Evolutionary conservation across 2,797 vertebrate genomes (phyloP).

Genomic region (Pantherophis alleghaniensis): DNA sequence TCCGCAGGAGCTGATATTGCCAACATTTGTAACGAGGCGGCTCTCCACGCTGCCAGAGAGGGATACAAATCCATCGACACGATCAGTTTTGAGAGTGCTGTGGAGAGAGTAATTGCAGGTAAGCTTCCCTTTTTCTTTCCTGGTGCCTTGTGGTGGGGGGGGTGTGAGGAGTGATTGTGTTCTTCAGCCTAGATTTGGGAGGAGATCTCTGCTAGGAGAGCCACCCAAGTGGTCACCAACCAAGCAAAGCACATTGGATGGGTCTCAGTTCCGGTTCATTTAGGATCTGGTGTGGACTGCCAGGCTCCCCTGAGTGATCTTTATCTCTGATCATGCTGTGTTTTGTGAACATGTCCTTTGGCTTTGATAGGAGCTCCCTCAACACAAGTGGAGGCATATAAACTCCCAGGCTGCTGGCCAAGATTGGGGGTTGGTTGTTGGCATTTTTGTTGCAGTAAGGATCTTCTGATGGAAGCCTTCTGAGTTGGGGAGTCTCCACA

Average conservation of each 20-base stretch:
- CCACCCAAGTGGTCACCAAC: too few relatives aligned
- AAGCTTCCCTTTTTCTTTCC: neutral
- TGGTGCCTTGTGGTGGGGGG: too few relatives aligned
- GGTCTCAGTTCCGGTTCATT: neutral
- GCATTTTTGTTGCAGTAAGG: neutral
- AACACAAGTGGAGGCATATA: too few relatives aligned
- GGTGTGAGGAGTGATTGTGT: too few relatives aligned
- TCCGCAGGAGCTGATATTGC: constrained; percentile 94
- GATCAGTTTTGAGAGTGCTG: constrained; percentile 91
- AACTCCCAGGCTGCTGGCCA: neutral
- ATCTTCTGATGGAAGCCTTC: neutral
- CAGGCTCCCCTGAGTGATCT: neutral
- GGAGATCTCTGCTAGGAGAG: neutral
- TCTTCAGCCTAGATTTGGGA: neutral
- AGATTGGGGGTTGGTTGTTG: neutral
- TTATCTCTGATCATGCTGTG: neutral
- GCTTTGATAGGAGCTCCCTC: too few relatives aligned
- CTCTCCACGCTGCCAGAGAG: constrained; percentile 93
- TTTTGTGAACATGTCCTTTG: neutral
- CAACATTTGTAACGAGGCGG: constrained; percentile 96
- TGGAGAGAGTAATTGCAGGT: constrained; percentile 96
- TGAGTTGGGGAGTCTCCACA: neutral
- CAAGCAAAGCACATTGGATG: neutral
- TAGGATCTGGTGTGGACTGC: neutral
- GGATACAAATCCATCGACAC: constrained; percentile 90